Conservation (phyloP, 1,140 invertebrate genomes). For the Hypothenemus hampei region DNA sequence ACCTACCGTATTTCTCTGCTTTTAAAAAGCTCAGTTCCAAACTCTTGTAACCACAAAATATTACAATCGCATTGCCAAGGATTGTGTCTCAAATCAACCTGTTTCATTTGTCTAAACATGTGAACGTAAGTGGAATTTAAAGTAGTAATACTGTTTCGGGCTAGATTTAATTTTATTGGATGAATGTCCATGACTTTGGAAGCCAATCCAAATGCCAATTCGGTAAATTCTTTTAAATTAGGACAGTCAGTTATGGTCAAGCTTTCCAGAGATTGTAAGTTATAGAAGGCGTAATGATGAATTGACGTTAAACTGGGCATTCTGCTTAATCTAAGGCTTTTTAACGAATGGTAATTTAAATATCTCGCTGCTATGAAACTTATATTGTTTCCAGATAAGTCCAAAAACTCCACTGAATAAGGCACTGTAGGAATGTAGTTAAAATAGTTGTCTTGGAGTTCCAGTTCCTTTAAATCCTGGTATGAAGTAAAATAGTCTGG, state of each 20-base stretch:
- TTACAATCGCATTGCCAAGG: constrained; percentile 41
- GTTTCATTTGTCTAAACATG: constrained; percentile 35
- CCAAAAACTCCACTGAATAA: constrained; percentile 34
- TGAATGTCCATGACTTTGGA: constrained; percentile 27
- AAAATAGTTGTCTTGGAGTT: constrained; percentile 39
- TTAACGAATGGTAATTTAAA: constrained; percentile 37
- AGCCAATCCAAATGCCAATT: constrained; percentile 38
- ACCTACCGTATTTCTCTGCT: constrained; percentile 34
- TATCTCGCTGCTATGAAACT: constrained; percentile 32
- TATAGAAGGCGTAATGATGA: constrained; percentile 41
- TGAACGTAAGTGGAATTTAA: constrained; percentile 37
- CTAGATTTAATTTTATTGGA: constrained; percentile 35
- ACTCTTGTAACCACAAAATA: constrained; percentile 39
- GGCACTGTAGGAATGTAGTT: constrained; percentile 33
- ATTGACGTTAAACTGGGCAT: constrained; percentile 35
- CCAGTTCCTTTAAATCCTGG: constrained; percentile 29
- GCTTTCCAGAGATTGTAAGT: constrained; percentile 38
- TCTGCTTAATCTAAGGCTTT: constrained; percentile 37
- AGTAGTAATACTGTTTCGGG: constrained; percentile 36
- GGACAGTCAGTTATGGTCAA: constrained; percentile 38
- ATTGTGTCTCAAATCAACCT: constrained; percentile 40
- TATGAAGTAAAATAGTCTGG: constrained; percentile 32
- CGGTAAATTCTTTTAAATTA: constrained; percentile 36
- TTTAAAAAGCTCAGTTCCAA: constrained; percentile 28
- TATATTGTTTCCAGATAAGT: constrained; percentile 41